These are phyloP conservation scores for Peucedramus taeniatus DNA, from an alignment of 2,113 vertebrate species.

Conservation along the genomic window DNA sequence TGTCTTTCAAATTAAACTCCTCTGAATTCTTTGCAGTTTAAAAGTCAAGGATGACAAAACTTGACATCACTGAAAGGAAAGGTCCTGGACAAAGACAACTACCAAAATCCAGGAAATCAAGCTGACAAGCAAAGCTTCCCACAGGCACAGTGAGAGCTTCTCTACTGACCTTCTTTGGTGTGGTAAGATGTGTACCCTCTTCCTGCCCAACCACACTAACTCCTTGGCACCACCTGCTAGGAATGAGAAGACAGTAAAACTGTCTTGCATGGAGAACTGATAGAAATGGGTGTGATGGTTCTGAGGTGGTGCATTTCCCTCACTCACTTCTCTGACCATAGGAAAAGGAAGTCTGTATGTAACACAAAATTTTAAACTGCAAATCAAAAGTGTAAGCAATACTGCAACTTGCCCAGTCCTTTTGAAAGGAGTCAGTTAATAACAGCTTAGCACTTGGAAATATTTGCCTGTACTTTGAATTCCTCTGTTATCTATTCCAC, in stretches of 20 bases:
- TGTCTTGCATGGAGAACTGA: neutral
- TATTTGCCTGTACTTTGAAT: neutral
- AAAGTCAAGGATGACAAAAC: neutral
- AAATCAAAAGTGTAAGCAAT: neutral
- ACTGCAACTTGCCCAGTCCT: neutral
- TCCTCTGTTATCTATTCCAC: neutral
- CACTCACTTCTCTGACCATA: neutral
- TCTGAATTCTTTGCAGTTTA: neutral
- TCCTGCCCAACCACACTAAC: neutral
- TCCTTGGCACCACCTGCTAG: neutral
- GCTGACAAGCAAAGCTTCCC: neutral
- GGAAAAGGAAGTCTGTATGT: neutral
- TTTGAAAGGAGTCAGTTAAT: neutral
- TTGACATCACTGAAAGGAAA: neutral
- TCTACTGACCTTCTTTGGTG: neutral
- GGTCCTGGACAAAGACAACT: neutral
- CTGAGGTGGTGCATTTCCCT: neutral
- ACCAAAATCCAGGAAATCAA: neutral
- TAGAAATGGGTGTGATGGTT: neutral
- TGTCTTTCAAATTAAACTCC: neutral
- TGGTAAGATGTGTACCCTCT: neutral
- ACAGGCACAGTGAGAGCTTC: neutral
- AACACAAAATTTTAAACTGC: neutral
- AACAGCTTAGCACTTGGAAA: neutral
- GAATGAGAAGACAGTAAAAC: neutral